Evolutionary conservation across 2,797 vertebrate species (phyloP).

Genomic region (Columba guinea): DNA sequence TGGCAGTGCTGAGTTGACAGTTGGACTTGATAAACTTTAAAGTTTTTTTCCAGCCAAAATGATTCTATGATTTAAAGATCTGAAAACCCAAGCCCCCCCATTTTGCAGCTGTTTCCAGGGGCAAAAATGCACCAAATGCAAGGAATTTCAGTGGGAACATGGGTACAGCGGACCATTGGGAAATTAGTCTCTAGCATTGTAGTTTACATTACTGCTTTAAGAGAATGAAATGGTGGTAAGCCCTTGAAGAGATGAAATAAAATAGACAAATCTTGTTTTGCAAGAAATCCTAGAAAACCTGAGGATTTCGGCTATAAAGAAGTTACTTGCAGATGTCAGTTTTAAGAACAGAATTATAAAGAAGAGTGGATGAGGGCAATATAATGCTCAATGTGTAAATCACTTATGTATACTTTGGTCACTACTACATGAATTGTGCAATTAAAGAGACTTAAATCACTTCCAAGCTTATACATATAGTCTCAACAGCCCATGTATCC

Average conservation of each 20-base stretch:
- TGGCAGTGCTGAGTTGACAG: no score
- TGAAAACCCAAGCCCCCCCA: background rate
- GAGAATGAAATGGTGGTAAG: background rate
- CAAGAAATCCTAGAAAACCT: background rate
- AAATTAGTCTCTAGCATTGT: background rate
- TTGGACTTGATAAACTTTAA: no score
- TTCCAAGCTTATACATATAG: background rate
- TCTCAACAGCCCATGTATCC: background rate
- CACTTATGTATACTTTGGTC: background rate
- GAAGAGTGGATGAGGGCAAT: background rate
- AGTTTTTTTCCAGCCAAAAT: no score
- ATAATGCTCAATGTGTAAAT: background rate
- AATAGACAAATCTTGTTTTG: background rate
- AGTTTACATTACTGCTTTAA: background rate
- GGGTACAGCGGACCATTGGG: rapidly evolving
- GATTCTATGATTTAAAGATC: background rate
- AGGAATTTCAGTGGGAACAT: background rate
- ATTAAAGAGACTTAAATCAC: slow-evolving; percentile 14
- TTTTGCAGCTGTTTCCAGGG: background rate
- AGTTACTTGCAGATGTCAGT: background rate
- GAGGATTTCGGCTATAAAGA: background rate
- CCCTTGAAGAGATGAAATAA: background rate
- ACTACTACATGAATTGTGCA: background rate
- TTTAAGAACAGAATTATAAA: background rate
- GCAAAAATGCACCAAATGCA: background rate